Evolutionary conservation across 2,888 invertebrate genomes (phyloP).

Genomic region (Hirtodrosophila alboralis): DNA sequence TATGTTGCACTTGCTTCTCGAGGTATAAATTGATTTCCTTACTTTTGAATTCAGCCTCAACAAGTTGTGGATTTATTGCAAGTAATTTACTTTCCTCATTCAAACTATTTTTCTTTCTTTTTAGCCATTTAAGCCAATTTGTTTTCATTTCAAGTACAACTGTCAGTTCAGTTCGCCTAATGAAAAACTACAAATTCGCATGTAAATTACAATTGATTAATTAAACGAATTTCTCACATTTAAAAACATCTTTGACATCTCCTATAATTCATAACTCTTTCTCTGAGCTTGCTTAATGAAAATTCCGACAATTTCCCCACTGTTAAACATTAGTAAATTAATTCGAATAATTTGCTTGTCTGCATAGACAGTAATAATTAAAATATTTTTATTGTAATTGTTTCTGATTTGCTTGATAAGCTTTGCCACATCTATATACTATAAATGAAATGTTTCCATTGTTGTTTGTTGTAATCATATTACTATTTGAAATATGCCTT

Average conservation of each 20-base stretch:
- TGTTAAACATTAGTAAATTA: slow-evolving; percentile 28
- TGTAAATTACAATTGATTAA: slow-evolving; percentile 51
- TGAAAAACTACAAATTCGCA: slow-evolving; percentile 45
- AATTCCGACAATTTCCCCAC: slow-evolving; percentile 10
- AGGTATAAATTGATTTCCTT: not conserved
- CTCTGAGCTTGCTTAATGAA: not conserved
- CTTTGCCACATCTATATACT: slow-evolving; percentile 29
- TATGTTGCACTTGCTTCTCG: not conserved
- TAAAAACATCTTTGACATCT: slow-evolving; percentile 11
- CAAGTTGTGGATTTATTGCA: slow-evolving; percentile 17
- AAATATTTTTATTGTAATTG: slow-evolving; percentile 43
- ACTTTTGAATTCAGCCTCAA: not conserved
- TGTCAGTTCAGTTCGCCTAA: slow-evolving; percentile 34
- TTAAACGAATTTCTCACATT: slow-evolving; percentile 34
- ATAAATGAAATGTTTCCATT: slow-evolving; percentile 8
- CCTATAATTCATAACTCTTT: not conserved
- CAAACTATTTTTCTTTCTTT: not conserved
- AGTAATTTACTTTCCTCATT: slow-evolving; percentile 10
- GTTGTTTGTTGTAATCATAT: slow-evolving; percentile 27
- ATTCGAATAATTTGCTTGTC: slow-evolving; percentile 17
- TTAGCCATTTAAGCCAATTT: slow-evolving; percentile 13
- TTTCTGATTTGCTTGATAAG: slow-evolving; percentile 27
- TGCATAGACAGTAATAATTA: slow-evolving; percentile 28
- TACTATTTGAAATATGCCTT: slow-evolving; percentile 36
- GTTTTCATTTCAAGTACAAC: slow-evolving; percentile 32